Evolutionary conservation across 2,888 invertebrate genomes (phyloP).

Genomic region (Diploptera punctata): DNA sequence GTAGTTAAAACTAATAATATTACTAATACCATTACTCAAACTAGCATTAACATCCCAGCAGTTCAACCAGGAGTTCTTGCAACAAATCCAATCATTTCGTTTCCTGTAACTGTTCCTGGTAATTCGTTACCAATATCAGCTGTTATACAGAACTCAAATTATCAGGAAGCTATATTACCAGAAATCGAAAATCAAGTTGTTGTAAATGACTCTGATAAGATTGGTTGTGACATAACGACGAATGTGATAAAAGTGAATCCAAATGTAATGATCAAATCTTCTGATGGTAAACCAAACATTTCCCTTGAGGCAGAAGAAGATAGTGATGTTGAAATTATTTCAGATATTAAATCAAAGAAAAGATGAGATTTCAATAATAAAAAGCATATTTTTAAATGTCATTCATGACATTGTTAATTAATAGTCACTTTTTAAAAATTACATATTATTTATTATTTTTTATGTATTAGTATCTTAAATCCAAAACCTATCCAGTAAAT

Average conservation of each 20-base stretch:
- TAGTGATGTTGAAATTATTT: slow-evolving; percentile 15
- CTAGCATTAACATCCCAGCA: not conserved
- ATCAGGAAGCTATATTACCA: slow-evolving; percentile 7
- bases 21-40: not conserved
- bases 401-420: no score
- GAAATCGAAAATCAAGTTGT: not conserved
- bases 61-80: slow-evolving; percentile 12
- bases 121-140: not conserved
- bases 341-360: not conserved
- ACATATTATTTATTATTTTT: no score
- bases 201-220: not conserved
- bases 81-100: not conserved
- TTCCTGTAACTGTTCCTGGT: not conserved
- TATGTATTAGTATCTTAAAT: no score
- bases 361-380: not conserved
- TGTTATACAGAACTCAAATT: slow-evolving; percentile 8
- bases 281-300: not conserved
- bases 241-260: slow-evolving; percentile 22
- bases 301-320: not conserved
- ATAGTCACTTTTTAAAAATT: no score
- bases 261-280: not conserved
- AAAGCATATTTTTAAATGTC: no score
- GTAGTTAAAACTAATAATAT: not conserved
- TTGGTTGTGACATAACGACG: not conserved
- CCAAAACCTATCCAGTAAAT: no score